These are phyloP conservation scores for Gandaritis pyraliata DNA, from an alignment of 2,888 invertebrate genomes.

Conservation along the genomic window DNA sequence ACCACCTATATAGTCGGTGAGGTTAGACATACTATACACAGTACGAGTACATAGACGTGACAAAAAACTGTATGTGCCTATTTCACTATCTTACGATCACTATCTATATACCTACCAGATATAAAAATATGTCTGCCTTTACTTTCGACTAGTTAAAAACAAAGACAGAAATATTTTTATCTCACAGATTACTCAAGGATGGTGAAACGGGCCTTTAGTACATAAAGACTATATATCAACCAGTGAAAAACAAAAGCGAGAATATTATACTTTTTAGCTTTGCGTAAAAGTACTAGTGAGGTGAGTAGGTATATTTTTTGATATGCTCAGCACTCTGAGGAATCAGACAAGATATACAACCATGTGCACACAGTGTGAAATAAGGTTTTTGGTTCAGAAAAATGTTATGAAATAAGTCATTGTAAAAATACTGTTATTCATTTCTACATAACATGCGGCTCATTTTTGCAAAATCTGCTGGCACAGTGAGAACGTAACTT, in stretches of 20 bases:
- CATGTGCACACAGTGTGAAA: slow-evolving; percentile 78
- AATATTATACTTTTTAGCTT: neutral
- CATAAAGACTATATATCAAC: too few relatives aligned
- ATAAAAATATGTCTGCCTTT: too few relatives aligned
- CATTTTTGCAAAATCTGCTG: slow-evolving; percentile 17
- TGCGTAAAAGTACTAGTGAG: slow-evolving; percentile 11
- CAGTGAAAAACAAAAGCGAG: neutral
- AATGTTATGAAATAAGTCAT: slow-evolving; percentile 58
- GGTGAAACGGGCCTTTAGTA: too few relatives aligned
- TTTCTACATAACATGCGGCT: slow-evolving; percentile 18
- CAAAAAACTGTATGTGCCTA: too few relatives aligned
- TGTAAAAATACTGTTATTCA: slow-evolving; percentile 47
- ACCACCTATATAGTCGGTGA: too few relatives aligned
- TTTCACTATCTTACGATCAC: too few relatives aligned
- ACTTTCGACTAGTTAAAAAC: too few relatives aligned
- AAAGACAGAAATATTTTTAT: too few relatives aligned
- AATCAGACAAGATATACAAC: slow-evolving; percentile 69
- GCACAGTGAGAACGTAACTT: slow-evolving; percentile 11
- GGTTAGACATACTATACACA: too few relatives aligned
- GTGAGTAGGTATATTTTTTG: slow-evolving; percentile 52
- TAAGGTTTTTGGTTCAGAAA: slow-evolving; percentile 69
- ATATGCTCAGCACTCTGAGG: slow-evolving; percentile 58
- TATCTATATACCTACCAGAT: too few relatives aligned
- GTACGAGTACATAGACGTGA: too few relatives aligned
- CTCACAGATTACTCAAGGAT: too few relatives aligned